phyloP scores from a whole-genome alignment of 2,888 invertebrate species.

The Phrixothrix hirtus region DNA sequence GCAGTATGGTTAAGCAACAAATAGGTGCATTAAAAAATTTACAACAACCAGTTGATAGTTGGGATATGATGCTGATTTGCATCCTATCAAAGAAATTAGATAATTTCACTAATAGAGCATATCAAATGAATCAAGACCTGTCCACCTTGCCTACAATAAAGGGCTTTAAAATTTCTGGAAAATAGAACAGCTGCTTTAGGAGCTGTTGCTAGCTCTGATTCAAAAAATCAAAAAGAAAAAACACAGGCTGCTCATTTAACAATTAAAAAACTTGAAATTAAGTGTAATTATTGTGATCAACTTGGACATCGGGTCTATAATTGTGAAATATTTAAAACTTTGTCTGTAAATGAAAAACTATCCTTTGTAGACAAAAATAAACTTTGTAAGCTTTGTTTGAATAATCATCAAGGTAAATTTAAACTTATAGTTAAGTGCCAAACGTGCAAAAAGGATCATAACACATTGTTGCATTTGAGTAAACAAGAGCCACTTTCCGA shows the following conservation, averaged over 20 bases:
- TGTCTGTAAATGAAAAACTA: conserved; percentile 1
- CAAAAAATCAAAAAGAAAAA: too few species aligned
- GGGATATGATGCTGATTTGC: conserved; percentile 16
- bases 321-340: too few species aligned
- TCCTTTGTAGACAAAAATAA: conserved; percentile 4
- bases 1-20: conserved; percentile 12
- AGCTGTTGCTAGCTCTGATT: background rate
- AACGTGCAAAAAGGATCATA: too few species aligned
- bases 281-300: background rate
- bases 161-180: conserved; percentile 21
- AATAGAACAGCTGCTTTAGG: conserved; percentile 8
- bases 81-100: conserved; percentile 22
- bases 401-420: conserved; percentile 5
- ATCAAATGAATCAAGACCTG: conserved; percentile 18
- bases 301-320: too few species aligned
- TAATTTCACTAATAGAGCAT: conserved; percentile 12
- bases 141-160: too few species aligned
- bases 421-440: background rate
- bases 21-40: conserved; percentile 18
- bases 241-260: too few species aligned
- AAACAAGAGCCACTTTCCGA: too few species aligned
- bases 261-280: background rate
- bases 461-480: too few species aligned
- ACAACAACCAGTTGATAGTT: conserved; percentile 9
- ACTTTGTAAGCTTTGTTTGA: too few species aligned